Base-by-base conservation (phyloP, 1,140 invertebrate species). In the Spodoptera litura region DNA sequence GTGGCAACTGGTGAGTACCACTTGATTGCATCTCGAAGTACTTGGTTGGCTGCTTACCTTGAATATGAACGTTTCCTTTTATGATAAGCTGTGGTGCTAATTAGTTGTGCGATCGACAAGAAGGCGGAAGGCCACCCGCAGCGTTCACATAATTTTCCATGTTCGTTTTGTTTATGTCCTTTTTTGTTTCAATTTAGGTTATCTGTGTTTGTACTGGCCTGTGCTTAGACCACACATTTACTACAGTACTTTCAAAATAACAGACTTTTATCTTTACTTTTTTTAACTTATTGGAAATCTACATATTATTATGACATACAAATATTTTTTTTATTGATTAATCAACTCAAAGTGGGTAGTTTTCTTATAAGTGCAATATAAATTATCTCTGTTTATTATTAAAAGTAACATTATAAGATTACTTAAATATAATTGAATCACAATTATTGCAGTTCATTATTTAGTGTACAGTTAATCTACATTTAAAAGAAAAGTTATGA, bases 1-100 rank as follows among this genome's bases (percentile, higher is more conserved):
- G 95, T 99, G 99, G 98, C 98, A 97, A 91, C 96, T 97, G 96
- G 97, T 98, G 91, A 95, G 93, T 89, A 79, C 78, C 73, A 44
- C 38, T 51, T 1, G 31, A 31, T 64, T 53, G 11, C 78, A 78
- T 84, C 83, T 51, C 44, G 61, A 79, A 83, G 79, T 80, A 80
- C 59, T 72, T 81, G 62, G 73, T 74, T 80, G 76, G 51, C 89
- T 87, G 90, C 84, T 87, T 75, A 78, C 80, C 78, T 87, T 88
- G 85, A 85, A 81, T 83, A 61, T 78, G 82, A 85, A 82, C 83
- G 84, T 92, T 91, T 87, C 91, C 91, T 90, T 93, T 84, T 91
- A 88, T 80, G 91, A 90, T 92, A 89, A 91, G 78, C 85, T 76
- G 83, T 81, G 81, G 83, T 81, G 82, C 80, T 92, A 93, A 93